Base-by-base conservation (phyloP, 1,140 invertebrate genomes). In the Drosophila ironensis region DNA sequence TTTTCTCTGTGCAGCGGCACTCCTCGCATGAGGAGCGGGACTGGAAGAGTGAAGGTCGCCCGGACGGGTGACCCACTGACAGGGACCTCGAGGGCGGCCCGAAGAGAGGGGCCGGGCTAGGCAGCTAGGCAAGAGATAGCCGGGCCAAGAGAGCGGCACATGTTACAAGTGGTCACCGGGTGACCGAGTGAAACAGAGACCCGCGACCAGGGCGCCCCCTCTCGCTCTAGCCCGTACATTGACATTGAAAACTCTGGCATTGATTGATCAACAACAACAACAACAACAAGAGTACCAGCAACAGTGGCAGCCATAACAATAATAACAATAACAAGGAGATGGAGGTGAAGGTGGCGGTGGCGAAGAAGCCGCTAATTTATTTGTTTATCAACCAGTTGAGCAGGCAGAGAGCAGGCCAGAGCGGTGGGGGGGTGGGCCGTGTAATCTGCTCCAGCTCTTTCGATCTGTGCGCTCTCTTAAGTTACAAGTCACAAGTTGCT, bases 351-450 rank as follows among this genome's bases (percentile, higher is more conserved):
- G n/a, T n/a, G n/a, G n/a, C n/a, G n/a, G n/a, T n/a, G n/a, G n/a
- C n/a, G n/a, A 33, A 48, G 20, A 50, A 22, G 44, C 14, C 56
- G 59, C 33, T 63, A 63, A 64, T 64, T 64, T 64, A 64, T 64
- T 63, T 63, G 60, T 64, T 64, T 64, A 64, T 64, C 60, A 63
- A 17, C 30, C 57, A 40, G 42, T 48, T 47, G 12, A 35, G 25
- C 42, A 33, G 12, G 17, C 25, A 3, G 25, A 54, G 42, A 54
- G 41, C 30, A 7, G 41, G 14, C 12, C 3, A 19, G 16, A 9
- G 6, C 42, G 25, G 27, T 14, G 6, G 16, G 11, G 7, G 40
- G 46, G 53, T 38, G 59, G 47, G 41, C 17, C 17, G n/a, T 63
- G 60, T 64, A 64, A 64, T 19, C 33, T 9, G 33, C 4, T 0